Percentiles rank a stretch among this genome's conserved stretches.
Evolutionary conservation across 2,888 invertebrate species (phyloP).

Genomic region (Miltochrista miniata): DNA sequence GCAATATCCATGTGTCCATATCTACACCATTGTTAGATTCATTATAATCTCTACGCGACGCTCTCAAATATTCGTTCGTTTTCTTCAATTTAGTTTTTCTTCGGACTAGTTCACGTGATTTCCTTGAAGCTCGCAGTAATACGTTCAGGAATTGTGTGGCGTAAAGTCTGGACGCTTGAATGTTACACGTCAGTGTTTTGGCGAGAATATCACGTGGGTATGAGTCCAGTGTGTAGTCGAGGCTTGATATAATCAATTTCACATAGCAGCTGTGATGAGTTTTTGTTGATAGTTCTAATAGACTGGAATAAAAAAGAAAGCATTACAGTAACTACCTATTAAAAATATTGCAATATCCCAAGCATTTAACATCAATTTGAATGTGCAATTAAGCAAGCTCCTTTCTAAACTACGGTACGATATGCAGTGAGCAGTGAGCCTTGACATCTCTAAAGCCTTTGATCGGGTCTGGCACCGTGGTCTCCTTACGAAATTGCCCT

Average conservation of each 20-base stretch:
- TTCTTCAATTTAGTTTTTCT: slow-evolving; percentile 72
- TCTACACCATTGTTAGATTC: slow-evolving; percentile 71
- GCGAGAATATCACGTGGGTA: slow-evolving; percentile 86
- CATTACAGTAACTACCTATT: neutral
- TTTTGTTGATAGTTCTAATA: slow-evolving; percentile 90
- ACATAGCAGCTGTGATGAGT: slow-evolving; percentile 96
- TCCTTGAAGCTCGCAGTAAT: slow-evolving; percentile 88
- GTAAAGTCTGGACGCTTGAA: slow-evolving; percentile 87
- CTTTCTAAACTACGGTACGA: too few species aligned
- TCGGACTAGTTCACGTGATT: slow-evolving; percentile 69
- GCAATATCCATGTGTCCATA: slow-evolving; percentile 94
- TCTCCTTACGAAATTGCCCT: too few species aligned
- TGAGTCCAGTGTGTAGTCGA: slow-evolving; percentile 93
- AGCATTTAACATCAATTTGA: too few species aligned
- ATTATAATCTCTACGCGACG: slow-evolving; percentile 52
- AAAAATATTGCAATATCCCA: too few species aligned
- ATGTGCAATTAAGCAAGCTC: too few species aligned
- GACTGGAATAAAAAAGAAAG: slow-evolving; percentile 69
- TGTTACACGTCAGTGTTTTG: slow-evolving; percentile 83
- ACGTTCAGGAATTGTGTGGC: slow-evolving; percentile 96
- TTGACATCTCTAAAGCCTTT: too few species aligned
- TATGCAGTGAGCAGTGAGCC: too few species aligned
- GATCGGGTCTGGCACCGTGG: too few species aligned
- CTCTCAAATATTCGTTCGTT: slow-evolving; percentile 57
- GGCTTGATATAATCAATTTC: slow-evolving; percentile 95